Conservation (phyloP, 2,888 invertebrate species). For the Matsumyia berberina region DNA sequence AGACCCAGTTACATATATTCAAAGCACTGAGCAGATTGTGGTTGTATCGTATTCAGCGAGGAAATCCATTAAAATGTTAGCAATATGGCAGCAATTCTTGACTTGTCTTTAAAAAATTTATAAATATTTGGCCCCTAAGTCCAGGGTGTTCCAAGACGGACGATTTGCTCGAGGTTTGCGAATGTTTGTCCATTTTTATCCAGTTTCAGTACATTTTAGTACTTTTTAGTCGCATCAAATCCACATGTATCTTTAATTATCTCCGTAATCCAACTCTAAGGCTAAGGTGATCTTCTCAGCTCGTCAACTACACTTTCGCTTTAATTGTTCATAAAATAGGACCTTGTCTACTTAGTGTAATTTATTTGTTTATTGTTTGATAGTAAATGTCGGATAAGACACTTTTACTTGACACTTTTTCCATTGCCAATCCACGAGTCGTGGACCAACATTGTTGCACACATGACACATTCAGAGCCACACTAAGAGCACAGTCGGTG, state of each 20-base stretch:
- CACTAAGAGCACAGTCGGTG: background rate
- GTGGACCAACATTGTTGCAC: conserved; percentile 13
- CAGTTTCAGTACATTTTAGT: too few relatives aligned
- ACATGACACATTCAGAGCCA: background rate
- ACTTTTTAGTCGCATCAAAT: background rate
- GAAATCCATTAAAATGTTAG: too few relatives aligned
- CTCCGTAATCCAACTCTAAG: background rate
- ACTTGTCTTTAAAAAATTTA: too few relatives aligned
- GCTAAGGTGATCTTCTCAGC: background rate
- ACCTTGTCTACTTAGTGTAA: conserved; percentile 37
- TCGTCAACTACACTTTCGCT: conserved; percentile 45
- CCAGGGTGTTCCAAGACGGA: too few relatives aligned
- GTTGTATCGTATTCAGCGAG: too few relatives aligned
- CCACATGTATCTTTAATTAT: background rate
- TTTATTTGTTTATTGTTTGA: conserved; percentile 62
- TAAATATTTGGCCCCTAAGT: too few relatives aligned
- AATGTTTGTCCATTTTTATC: too few relatives aligned
- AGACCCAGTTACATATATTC: too few relatives aligned
- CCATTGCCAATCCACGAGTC: conserved; percentile 8
- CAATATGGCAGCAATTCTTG: too few relatives aligned
- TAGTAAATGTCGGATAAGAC: conserved; percentile 31
- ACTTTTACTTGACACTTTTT: conserved; percentile 30
- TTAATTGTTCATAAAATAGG: conserved; percentile 61
- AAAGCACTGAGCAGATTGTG: too few relatives aligned
- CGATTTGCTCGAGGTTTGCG: too few relatives aligned